A percentile compares a stretch with the other conserved stretches of the same genome.
phyloP scores from a whole-genome alignment of 2,113 vertebrate genomes.

The Neotoma lepida region DNA sequence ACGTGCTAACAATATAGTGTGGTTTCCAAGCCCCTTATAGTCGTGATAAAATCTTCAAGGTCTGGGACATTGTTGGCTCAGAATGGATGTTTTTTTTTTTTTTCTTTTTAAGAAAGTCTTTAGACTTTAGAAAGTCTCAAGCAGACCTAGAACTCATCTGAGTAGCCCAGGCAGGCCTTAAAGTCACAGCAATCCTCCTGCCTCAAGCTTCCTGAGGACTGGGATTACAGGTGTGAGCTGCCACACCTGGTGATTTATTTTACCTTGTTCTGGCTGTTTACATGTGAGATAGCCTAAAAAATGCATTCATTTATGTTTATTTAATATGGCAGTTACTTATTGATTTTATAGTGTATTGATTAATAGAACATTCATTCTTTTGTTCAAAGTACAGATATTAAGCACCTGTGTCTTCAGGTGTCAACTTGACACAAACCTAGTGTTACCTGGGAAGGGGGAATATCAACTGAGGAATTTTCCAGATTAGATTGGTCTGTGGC shows the following conservation, averaged over 20 bases:
- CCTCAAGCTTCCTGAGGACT: neutral
- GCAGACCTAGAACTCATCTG: neutral
- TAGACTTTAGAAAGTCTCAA: neutral
- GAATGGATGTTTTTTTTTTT: neutral
- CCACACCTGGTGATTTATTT: neutral
- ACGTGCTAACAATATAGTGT: neutral
- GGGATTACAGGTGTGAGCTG: neutral
- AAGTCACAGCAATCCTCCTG: neutral
- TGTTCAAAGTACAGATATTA: conserved; percentile 38
- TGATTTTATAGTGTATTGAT: conserved; percentile 28
- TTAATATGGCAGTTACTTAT: neutral
- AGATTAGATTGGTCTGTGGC: neutral
- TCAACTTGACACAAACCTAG: neutral
- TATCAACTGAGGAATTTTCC: neutral
- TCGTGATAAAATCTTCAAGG: neutral
- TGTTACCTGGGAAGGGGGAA: neutral
- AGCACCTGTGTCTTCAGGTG: neutral
- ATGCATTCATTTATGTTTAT: conserved; percentile 2
- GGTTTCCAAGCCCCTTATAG: neutral
- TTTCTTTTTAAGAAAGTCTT: neutral
- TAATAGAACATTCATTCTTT: conserved; percentile 41
- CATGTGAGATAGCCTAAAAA: neutral
- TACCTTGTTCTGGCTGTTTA: neutral
- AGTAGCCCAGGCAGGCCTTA: neutral
- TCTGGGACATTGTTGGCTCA: neutral